Conservation (phyloP, 2,888 invertebrate genomes). For the Pyrrhia umbra region DNA sequence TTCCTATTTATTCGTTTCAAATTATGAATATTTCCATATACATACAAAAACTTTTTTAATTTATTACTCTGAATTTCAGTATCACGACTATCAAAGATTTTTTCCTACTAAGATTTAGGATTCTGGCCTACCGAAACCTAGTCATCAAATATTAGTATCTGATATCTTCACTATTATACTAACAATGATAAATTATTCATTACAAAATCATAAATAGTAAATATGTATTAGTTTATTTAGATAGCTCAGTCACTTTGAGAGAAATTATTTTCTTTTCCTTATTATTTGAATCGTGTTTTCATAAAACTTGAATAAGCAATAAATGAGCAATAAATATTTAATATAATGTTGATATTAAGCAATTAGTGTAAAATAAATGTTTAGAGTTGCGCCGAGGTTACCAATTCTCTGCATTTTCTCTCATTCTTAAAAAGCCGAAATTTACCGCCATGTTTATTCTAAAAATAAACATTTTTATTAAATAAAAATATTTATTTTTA, state of each 20-base stretch:
- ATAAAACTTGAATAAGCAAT: neutral
- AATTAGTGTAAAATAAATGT: neutral
- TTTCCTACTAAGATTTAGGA: slow-evolving; percentile 3
- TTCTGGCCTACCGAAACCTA: slow-evolving; percentile 52
- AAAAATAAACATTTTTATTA: no score
- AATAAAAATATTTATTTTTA: no score
- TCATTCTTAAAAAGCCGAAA: neutral
- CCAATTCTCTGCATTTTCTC: neutral
- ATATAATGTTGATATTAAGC: neutral
- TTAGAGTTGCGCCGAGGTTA: neutral
- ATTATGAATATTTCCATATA: neutral
- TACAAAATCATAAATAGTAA: neutral
- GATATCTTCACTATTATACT: slow-evolving; percentile 14
- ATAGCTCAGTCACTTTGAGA: slow-evolving; percentile 19
- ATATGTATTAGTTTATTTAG: slow-evolving; percentile 18
- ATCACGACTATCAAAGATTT: neutral
- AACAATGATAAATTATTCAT: neutral
- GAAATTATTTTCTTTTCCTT: slow-evolving; percentile 13
- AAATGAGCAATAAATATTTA: neutral
- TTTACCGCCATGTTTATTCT: neutral
- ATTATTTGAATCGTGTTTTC: slow-evolving; percentile 25
- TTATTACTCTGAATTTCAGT: neutral
- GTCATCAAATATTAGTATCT: slow-evolving; percentile 43
- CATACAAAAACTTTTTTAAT: neutral
- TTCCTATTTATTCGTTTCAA: neutral